Base-by-base conservation (phyloP, 37 sponge, comb jelly and placozoan species). In the Spongilla lacustris region DNA sequence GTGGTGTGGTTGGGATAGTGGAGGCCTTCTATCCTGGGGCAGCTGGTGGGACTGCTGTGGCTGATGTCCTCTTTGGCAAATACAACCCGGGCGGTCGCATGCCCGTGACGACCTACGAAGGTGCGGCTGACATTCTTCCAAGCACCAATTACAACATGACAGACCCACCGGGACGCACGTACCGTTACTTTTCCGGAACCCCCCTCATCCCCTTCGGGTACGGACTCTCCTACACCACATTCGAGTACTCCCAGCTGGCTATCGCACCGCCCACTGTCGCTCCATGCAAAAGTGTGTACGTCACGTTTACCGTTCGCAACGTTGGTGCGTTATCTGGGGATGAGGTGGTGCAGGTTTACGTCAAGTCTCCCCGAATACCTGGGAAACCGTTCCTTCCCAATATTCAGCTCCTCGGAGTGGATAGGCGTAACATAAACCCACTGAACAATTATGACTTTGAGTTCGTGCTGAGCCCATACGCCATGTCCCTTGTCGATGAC, bases 11-110 rank as follows among this genome's bases (percentile, higher is more conserved):
- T 10, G 90, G 85, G 24, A 75, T 89, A 23, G 50, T 92, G 31
- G 93, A 92, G 50, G 93, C 90, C 36, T 92, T 88, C 82, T 92
- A 92, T 69, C 90, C 90, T 30, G 93, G 93, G 37, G 86, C 90
- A 33, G 36, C 84, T 29, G 93, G 93, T 3, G 93, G 90, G 2
- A 67, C 41, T 4, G 93, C 93, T 24, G 89, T 92, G 67, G 89
- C 93, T 6, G 82, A 85, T 77, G 90, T 88, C 21, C 75, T 92
- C 34, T 83, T 88, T 66, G 92, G 92, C 29, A 67, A 73, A 13
- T 84, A 84, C 36, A 88, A 88, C 38, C 93, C 93, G 28, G 81
- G 81, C 21, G 93, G 93, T 5, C 67, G 76, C 70, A 78, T 92
- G 82, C 93, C 93, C 12, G 74, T 81, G 67, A 88, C 89, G 0